phyloP scores from a whole-genome alignment of 2,797 vertebrate genomes.

The Acanthopagrus latus region DNA sequence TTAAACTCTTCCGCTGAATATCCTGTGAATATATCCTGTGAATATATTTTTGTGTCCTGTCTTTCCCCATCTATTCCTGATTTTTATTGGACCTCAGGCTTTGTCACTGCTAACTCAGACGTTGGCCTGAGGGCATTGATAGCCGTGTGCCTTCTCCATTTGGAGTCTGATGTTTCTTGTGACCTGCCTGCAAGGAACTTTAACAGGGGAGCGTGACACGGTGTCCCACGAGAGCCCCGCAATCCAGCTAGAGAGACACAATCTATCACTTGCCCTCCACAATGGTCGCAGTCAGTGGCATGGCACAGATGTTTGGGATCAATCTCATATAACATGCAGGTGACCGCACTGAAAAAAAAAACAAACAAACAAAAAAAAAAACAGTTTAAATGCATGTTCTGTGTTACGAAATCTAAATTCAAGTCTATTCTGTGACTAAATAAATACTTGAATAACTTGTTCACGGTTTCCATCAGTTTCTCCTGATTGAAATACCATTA shows the following conservation, averaged over 20 bases:
- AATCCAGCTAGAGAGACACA: background rate
- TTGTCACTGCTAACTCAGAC: background rate
- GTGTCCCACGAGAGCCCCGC: background rate
- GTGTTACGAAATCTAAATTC: background rate
- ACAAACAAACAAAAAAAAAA: background rate
- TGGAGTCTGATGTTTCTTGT: background rate
- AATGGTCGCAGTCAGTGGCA: background rate
- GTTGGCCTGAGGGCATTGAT: background rate
- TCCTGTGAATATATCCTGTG: conserved; percentile 4
- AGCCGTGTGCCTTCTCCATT: background rate
- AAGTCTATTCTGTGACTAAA: background rate
- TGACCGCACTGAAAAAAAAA: background rate
- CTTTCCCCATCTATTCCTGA: background rate
- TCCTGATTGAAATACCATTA: background rate
- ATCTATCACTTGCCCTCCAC: background rate
- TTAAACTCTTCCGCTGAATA: background rate
- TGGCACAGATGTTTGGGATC: too few species aligned
- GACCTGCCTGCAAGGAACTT: background rate
- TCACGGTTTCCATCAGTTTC: background rate
- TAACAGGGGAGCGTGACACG: background rate
- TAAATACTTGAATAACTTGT: background rate
- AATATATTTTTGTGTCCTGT: background rate
- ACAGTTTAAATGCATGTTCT: background rate
- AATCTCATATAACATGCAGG: background rate
- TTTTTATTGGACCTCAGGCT: too few species aligned